Conservation (phyloP, 1,140 invertebrate genomes). For the Pseudomyrmex sp. region DNA sequence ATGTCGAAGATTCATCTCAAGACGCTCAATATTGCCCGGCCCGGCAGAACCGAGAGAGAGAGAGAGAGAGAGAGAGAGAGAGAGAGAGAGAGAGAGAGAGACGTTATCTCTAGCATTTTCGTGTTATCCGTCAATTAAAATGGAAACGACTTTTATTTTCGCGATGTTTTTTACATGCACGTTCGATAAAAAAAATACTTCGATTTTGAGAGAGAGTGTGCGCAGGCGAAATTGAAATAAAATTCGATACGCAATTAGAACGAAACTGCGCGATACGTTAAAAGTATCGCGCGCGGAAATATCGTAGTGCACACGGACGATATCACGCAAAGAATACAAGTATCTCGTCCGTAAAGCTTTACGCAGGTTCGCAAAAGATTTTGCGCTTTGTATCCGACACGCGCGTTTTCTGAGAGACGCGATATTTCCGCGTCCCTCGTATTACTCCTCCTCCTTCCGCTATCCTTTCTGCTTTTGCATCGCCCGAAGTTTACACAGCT, state of each 20-base stretch:
- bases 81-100: constrained; percentile 34
- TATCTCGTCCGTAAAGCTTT: constrained; percentile 21
- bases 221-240: too few species aligned
- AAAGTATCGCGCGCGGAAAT: background rate
- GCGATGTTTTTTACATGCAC: background rate
- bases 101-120: constrained; percentile 11
- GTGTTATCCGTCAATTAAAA: background rate
- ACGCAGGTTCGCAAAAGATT: constrained; percentile 49
- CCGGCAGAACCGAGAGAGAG: constrained; percentile 44
- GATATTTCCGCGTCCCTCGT: constrained; percentile 50
- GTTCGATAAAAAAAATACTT: background rate
- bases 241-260: background rate
- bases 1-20: constrained; percentile 76
- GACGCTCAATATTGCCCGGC: constrained; percentile 71
- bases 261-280: background rate
- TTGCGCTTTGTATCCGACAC: constrained; percentile 41
- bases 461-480: constrained; percentile 62
- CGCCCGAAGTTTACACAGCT: constrained; percentile 58
- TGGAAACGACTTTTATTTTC: background rate
- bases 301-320: background rate
- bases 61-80: background rate
- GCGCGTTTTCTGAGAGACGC: constrained; percentile 31
- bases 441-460: background rate
- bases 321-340: background rate
- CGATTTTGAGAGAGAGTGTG: too few species aligned